Evolutionary conservation across 2,888 invertebrate genomes (phyloP), one percentile per base, ranked within the genome.

Genomic region (Dicyrtomina minuta): DNA sequence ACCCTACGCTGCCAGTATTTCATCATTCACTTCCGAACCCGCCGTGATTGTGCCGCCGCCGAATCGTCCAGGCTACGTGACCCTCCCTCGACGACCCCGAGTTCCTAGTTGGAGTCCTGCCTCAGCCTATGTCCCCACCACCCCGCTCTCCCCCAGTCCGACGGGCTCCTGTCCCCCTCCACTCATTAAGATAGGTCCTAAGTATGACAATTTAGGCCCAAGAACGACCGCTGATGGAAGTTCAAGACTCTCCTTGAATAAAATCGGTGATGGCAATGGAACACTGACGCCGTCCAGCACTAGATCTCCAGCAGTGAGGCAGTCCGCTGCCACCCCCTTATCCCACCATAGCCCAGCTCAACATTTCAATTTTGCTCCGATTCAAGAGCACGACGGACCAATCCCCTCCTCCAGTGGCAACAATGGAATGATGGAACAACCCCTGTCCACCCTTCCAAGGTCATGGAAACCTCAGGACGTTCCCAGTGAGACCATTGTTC

Each of bases 161-260:
- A 73, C 74, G 2, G 74, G 73, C 1, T 73, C 74, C 12, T 51
- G 66, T 20, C 69, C 69, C 15, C 68, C 67, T 64, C 85, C 80
- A 79, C 86, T 83, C 80, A 81, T 86, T 64, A 86, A 85, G 74
- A 73, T 87, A 68, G 91, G 92, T 79, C 93, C 93, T 0, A 89
- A 90, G 73, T 93, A 93, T 82, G 93, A 94, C 83, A 93, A 93
- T 83, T 91, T 93, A 90, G 93, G 93, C 8, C 90, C 92, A 65
- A 86, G 93, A 75, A 91, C 93, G 64, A 93, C 93, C 12, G 92
- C 92, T 43, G 91, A 91, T 73, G 93, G 93, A 59, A 92, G 91
- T 81, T 93, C 93, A 10, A 91, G 90, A 27, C 88, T 92, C 81
- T 92, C 92, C 33, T 85, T 93, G 75, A 91, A 91, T 81, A 91